Evolutionary conservation across 2,888 invertebrate species (phyloP), one percentile per base, ranked within the genome.

Genomic region (Iphiclides podalirius): DNA sequence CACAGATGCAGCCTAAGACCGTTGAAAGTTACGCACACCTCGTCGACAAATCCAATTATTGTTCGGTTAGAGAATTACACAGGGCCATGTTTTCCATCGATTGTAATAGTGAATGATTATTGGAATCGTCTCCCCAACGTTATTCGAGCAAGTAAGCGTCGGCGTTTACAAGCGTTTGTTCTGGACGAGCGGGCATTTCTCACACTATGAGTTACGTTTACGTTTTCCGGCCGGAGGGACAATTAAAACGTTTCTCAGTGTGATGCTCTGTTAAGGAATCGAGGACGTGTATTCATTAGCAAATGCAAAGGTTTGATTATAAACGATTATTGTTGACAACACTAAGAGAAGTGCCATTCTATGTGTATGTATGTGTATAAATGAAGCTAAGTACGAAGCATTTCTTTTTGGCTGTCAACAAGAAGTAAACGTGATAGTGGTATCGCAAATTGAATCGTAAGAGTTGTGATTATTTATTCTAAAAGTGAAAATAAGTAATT

Each of bases 221-320:
- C 11, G 16, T 41, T 12, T 39, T 47, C 40, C 40, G 26, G 34
- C 31, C 34, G 23, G 16, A n/a, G 14, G 23, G 9, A 17, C 13
- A 9, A 40, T 47, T 35, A 39, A 47, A 40, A 39, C 39, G 13
- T 40, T 47, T 40, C 23, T 46, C 28, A 28, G 28, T 28, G 3
- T 20, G 20, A 4, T 20, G 39, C 7, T 14, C 7, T 14, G 9
- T 13, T n/a, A 2, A n/a, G 11, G 13, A 15, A 26, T 39, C 12
- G 26, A 26, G 14, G 23, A 23, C 11, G n/a, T 20, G 20, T 20
- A 4, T 20, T 4, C 20, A 3, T 20, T 20, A 20, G 6, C 6
- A 20, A 20, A 20, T 20, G n/a, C n/a, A n/a, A 20, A 20, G 20
- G 20, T 20, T 20, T 20, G 3, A 20, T 20, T 20, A 4, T 4